Percentiles rank a stretch among this genome's conserved stretches.
phyloP scores from a whole-genome alignment of 2,113 vertebrate species.

The Anoura caudifer region DNA sequence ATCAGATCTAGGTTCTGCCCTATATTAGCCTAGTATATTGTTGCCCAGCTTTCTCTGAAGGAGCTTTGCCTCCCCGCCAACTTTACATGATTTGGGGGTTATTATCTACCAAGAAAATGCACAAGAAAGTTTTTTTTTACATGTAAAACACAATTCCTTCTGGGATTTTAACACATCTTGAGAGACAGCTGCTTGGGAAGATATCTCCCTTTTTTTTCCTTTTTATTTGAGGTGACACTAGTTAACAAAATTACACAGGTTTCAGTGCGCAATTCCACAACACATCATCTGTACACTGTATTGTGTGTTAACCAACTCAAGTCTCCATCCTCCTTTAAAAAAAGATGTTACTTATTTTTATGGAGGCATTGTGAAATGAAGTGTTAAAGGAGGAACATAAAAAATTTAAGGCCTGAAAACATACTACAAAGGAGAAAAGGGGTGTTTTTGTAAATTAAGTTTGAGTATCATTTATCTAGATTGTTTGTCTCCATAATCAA shows the following conservation, averaged over 20 bases:
- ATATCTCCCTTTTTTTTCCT: neutral
- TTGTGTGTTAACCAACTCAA: too few relatives aligned
- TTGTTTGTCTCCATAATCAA: slow-evolving; percentile 36
- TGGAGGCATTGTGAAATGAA: slow-evolving; percentile 51
- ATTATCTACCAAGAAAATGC: slow-evolving; percentile 9
- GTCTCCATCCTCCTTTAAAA: too few relatives aligned
- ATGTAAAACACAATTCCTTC: slow-evolving; percentile 5
- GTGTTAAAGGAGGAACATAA: slow-evolving; percentile 58
- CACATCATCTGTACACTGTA: too few relatives aligned
- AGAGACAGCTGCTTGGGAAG: slow-evolving; percentile 14
- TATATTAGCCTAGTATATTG: neutral
- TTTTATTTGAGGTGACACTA: too few relatives aligned
- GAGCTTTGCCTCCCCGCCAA: neutral
- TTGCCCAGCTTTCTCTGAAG: neutral
- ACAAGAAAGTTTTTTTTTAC: neutral
- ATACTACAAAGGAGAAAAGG: slow-evolving; percentile 28
- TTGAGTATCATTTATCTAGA: slow-evolving; percentile 35
- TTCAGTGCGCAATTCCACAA: too few relatives aligned
- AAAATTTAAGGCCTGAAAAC: slow-evolving; percentile 58
- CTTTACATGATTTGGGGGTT: neutral
- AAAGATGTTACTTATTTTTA: slow-evolving; percentile 29
- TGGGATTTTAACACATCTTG: slow-evolving; percentile 41
- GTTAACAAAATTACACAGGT: too few relatives aligned
- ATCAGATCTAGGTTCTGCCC: neutral
- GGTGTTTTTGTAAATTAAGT: neutral